Evolutionary conservation across 2,797 vertebrate species (phyloP).

Genomic region (Schizopygopsis malacanthus): DNA sequence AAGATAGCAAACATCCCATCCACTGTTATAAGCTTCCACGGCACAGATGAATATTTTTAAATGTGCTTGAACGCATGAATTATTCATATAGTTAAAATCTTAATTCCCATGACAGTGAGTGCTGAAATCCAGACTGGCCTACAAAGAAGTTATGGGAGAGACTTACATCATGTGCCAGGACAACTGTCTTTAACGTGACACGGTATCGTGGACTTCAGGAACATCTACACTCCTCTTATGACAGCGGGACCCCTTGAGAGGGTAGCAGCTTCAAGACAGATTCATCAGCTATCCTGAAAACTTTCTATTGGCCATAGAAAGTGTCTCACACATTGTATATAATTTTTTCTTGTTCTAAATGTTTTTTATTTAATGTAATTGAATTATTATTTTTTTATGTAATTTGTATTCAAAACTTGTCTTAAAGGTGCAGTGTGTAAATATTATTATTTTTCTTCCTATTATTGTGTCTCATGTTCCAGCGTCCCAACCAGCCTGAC

Average conservation of each 20-base stretch:
- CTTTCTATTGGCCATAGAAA: no score
- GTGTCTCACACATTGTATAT: neutral
- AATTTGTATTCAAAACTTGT: neutral
- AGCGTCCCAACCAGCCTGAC: neutral
- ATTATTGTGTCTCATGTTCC: neutral
- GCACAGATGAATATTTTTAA: slow-evolving; percentile 38
- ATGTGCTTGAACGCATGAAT: slow-evolving; percentile 28
- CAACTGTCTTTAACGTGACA: slow-evolving; percentile 23
- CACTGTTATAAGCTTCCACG: slow-evolving; percentile 1
- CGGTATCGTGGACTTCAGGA: no score
- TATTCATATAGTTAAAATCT: slow-evolving; percentile 40
- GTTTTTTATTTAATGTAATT: neutral
- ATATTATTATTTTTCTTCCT: neutral
- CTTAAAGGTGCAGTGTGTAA: neutral
- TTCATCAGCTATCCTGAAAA: no score
- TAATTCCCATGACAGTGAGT: neutral
- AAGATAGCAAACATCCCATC: neutral
- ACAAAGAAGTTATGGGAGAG: slow-evolving; percentile 15
- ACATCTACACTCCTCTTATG: no score
- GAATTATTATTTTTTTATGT: neutral
- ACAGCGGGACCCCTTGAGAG: no score
- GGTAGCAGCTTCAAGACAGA: no score
- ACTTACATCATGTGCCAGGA: no score
- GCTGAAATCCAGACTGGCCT: slow-evolving; percentile 6
- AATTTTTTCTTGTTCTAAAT: neutral